Conservation (phyloP, 2,113 vertebrate genomes). For the Ginglymostoma cirratum region DNA sequence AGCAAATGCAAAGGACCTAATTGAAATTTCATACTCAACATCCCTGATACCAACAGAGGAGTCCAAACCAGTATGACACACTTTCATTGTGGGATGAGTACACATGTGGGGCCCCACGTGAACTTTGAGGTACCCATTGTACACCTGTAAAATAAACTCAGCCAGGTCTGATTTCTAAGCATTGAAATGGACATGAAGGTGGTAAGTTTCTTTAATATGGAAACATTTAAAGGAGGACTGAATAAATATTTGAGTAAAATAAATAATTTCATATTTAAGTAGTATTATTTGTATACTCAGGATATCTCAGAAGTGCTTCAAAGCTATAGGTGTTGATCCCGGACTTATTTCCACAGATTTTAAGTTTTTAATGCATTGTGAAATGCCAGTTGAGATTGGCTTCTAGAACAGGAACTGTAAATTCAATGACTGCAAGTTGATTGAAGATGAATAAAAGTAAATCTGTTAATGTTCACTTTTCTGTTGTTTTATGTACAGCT, state of each 20-base stretch:
- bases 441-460: not conserved
- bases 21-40: not conserved
- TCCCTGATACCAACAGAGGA: not conserved
- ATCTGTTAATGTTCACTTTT: not conserved
- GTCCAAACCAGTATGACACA: not conserved
- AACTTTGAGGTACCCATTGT: not conserved
- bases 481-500: not conserved
- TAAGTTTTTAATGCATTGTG: not conserved
- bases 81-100: not conserved
- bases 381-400: not conserved
- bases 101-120: not conserved
- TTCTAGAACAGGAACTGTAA: not conserved
- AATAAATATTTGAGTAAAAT: not conserved
- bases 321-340: not conserved
- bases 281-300: not conserved
- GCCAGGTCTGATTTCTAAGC: not conserved
- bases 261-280: not conserved
- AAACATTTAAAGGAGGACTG: not conserved
- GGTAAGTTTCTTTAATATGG: not conserved
- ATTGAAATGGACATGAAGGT: not conserved
- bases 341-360: not conserved
- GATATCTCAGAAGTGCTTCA: not conserved
- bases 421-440: not conserved
- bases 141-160: not conserved
- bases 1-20: not conserved